Base-by-base conservation (phyloP, 2,113 vertebrate genomes). In the Chloroceryle aenea region DNA sequence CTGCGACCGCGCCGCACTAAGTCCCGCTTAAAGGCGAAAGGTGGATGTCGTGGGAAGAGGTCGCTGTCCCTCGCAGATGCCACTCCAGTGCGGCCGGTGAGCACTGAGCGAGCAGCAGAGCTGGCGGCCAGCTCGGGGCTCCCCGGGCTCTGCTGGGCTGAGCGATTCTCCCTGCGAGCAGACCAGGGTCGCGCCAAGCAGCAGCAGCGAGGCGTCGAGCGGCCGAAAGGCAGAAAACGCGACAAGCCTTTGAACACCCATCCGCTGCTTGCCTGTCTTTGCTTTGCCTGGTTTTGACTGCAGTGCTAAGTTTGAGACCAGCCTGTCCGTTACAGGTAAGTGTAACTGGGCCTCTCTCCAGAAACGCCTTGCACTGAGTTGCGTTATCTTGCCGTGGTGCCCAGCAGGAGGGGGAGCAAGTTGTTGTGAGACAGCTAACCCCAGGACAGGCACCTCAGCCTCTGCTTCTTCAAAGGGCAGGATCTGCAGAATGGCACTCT, bases 261-360 rank as follows among this genome's bases (percentile, higher is more conserved):
- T 4, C 2, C 1, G 6, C 68, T 48, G 47, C 64, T 59, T 20
- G 71, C 66, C n/a, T 8, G 6, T 3, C 23, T 5, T 21, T n/a
- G 20, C 71, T 76, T 19, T 50, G 58, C 30, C 86, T 67, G 45
- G 2, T 66, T 62, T 92, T 47, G 22, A 4, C 26, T 23, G 40
- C n/a, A 30, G 1, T n/a, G 5, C 52, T 38, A 38, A 10, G 53
- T 66, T 59, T 43, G 55, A 68, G 66, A 38, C 71, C 32, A 50
- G 40, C 3, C 43, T 79, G 50, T 4, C 42, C 16, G 0, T 32
- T 15, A 12, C 87, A 96, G 96, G 95, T 96, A 95, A 95, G 94
- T 91, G 82, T 27, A 4, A 6, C 0, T 5, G 45, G 20, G 26
- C 25, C 3, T 83, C 89, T 61, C 66, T 85, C 85, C 47, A 1